phyloP scores from a whole-genome alignment of 2,797 vertebrate species.

The Pteropus rufus region DNA sequence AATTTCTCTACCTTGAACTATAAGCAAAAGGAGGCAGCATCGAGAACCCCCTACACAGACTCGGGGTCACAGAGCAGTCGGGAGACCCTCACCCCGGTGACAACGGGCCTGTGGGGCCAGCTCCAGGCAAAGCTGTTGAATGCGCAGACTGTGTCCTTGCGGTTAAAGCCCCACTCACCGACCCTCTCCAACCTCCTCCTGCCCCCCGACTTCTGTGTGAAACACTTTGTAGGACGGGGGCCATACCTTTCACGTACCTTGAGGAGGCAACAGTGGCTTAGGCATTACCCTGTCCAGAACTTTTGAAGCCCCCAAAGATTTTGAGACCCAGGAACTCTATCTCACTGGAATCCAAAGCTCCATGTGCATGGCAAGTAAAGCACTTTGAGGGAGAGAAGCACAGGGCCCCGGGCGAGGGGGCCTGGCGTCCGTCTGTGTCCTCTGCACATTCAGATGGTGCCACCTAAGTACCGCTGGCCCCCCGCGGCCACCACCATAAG shows the following conservation, averaged over 20 bases:
- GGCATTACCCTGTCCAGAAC: not conserved
- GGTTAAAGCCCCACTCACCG: not conserved
- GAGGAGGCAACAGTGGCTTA: not conserved
- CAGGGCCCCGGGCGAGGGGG: not conserved
- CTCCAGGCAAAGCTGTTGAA: not conserved
- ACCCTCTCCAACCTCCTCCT: not conserved
- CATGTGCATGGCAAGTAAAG: fast-evolving
- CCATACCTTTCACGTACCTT: not conserved
- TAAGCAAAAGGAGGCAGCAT: not conserved
- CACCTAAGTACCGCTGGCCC: not conserved
- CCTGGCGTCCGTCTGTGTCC: not conserved
- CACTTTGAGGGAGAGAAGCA: not conserved
- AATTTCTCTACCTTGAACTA: not conserved
- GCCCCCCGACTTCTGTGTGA: not conserved
- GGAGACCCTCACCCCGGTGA: not conserved
- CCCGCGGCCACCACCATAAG: not conserved
- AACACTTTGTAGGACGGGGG: not conserved
- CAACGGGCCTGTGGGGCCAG: not conserved
- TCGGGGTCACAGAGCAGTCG: fast-evolving
- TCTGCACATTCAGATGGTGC: too few relatives aligned
- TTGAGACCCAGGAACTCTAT: not conserved
- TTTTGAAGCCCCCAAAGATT: not conserved
- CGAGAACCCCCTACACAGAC: not conserved
- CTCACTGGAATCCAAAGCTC: not conserved
- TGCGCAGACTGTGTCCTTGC: not conserved